Evolutionary conservation across 2,797 vertebrate species (phyloP), one percentile per base, ranked within the genome.

Genomic region (Cichlasoma orientale): DNA sequence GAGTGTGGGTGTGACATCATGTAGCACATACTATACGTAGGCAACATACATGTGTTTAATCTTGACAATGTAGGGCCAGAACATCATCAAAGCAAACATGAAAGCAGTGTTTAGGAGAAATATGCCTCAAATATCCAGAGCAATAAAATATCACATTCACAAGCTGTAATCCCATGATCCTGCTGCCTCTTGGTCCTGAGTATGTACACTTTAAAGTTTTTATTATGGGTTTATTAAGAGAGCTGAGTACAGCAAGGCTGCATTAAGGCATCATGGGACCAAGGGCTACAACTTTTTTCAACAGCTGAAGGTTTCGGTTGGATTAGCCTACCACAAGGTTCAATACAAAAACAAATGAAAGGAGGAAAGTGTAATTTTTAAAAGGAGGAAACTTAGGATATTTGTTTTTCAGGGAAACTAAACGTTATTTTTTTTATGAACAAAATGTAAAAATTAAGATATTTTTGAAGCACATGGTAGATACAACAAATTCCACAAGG

Each of bases 1-100:
- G 44, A 38, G 54, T 38, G 69, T 25, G 25, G 78, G 55, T 27
- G 63, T 77, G 71, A 83, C 29, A 19, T 57, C 18, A 69, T 31
- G 72, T 66, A 70, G 71, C 38, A 74, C 58, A 57, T 29, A 29
- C 44, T 69, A 25, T 19, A 77, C 61, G 52, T 21, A 1, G 8
- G 29, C 29, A 58, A 71, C 19, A 80, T 25, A 5, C 3, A 3
- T 73, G 36, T 0, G 19, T 56, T 72, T 33, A 38, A 55, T 33
- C 16, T 57, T 16, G 47, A 44, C n/a, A 18, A n/a, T 52, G 29
- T 27, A 18, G 61, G 4, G 18, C 1, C 2, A n/a, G 13, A 55
- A 29, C 12, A 5, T 16, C 21, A 44, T 31, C 18, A 61, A 18
- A 63, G 71, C 16, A 36, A 18, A 11, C 19, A 25, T 19, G 7